phyloP scores from a whole-genome alignment of 2,888 invertebrate species.

The Venustoraphidia nigricollis region DNA sequence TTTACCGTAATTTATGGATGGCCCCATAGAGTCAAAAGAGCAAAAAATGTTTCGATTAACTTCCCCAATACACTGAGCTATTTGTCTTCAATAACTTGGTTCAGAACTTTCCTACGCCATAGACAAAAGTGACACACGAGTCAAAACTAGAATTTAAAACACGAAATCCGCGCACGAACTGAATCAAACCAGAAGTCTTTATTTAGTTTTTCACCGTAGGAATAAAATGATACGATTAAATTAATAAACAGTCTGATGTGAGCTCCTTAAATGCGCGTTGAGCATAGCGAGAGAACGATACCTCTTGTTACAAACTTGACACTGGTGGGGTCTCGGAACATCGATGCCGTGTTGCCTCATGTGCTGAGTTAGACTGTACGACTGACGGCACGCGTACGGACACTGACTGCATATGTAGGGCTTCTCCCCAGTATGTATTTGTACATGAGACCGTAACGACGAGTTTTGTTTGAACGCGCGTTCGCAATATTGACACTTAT shows the following conservation, averaged over 20 bases:
- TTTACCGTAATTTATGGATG: too few species aligned
- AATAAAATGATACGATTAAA: not conserved
- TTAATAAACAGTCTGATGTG: conserved; percentile 8
- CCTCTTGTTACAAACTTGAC: conserved; percentile 10
- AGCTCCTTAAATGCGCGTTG: conserved; percentile 9
- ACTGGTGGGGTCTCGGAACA: conserved; percentile 7
- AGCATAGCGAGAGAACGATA: conserved; percentile 11
- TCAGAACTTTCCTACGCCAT: too few species aligned
- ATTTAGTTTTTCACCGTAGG: too few species aligned
- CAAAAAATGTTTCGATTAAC: too few species aligned
- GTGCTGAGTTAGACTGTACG: conserved; percentile 21
- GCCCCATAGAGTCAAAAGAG: too few species aligned
- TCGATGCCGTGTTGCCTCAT: conserved; percentile 18
- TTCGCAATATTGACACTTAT: conserved; percentile 20
- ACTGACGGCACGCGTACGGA: conserved; percentile 21
- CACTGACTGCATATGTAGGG: conserved; percentile 22
- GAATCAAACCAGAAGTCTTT: too few species aligned
- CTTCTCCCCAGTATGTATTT: conserved; percentile 22
- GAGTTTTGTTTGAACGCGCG: conserved; percentile 21
- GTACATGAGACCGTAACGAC: conserved; percentile 20
- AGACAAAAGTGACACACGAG: too few species aligned
- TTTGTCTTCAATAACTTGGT: too few species aligned
- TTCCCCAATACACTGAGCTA: too few species aligned
- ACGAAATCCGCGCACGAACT: too few species aligned
- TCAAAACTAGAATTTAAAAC: too few species aligned